Evolutionary conservation across 2,797 vertebrate species (phyloP).

Genomic region (Picus viridis): DNA sequence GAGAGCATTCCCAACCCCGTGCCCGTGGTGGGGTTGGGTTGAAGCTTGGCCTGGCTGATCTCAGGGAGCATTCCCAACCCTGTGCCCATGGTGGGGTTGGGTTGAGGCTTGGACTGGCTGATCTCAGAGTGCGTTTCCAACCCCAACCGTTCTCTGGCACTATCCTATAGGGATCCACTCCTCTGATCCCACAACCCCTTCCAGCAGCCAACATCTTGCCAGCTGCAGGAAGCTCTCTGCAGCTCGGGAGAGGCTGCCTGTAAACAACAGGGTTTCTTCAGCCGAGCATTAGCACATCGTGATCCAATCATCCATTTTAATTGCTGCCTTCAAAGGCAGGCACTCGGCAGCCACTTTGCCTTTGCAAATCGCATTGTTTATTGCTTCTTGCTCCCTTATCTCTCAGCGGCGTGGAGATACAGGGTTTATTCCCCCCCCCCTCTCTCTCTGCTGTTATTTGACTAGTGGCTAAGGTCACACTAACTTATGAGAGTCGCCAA

Average conservation of each 20-base stretch:
- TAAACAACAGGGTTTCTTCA: neutral
- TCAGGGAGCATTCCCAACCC: too few relatives aligned
- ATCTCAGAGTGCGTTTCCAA: too few relatives aligned
- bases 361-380: neutral
- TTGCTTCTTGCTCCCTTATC: constrained; percentile 35
- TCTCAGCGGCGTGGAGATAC: neutral
- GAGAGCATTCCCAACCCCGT: too few relatives aligned
- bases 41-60: too few relatives aligned
- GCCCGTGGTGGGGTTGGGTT: too few relatives aligned
- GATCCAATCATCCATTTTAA: constrained; percentile 39
- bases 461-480: constrained; percentile 43
- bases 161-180: neutral
- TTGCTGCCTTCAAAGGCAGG: constrained; percentile 37
- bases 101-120: too few relatives aligned
- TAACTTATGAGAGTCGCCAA: constrained; percentile 42
- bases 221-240: neutral
- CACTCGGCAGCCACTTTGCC: neutral
- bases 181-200: neutral
- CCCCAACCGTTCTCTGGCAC: too few relatives aligned
- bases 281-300: neutral
- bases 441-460: constrained; percentile 26
- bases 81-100: too few relatives aligned
- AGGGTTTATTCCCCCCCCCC: neutral
- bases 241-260: neutral
- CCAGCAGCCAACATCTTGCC: neutral